A percentile compares a stretch with the other conserved stretches of the same genome.
Conservation (phyloP, 2,888 invertebrate species). For the Dastarcus helophoroides region DNA sequence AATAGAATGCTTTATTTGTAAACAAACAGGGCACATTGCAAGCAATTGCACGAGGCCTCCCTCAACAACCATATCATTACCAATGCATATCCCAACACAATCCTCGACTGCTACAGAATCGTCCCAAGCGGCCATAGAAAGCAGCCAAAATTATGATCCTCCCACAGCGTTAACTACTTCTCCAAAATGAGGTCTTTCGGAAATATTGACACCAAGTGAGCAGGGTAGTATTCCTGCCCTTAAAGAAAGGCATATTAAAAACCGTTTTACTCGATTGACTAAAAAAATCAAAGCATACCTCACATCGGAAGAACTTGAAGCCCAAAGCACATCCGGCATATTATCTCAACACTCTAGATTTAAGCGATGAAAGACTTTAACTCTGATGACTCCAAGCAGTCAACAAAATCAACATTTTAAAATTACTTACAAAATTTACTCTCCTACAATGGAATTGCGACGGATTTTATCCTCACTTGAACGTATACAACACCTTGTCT, state of each 20-base stretch:
- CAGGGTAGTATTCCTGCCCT: too few species aligned
- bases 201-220: slow-evolving; percentile 4
- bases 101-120: too few species aligned
- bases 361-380: slow-evolving; percentile 1
- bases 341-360: slow-evolving; percentile 6
- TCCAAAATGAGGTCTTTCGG: neutral
- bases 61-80: neutral
- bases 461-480: slow-evolving; percentile 9
- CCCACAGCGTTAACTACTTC: neutral
- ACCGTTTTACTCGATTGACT: too few species aligned
- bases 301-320: too few species aligned
- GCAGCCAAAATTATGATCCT: neutral
- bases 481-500: slow-evolving; percentile 9
- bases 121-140: too few species aligned
- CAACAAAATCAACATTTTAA: slow-evolving; percentile 1
- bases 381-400: slow-evolving; percentile 1
- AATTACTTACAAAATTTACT: slow-evolving; percentile 6
- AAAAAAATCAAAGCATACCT: too few species aligned
- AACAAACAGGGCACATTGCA: slow-evolving; percentile 4
- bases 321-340: too few species aligned
- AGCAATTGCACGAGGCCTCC: slow-evolving; percentile 1
- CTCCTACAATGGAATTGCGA: slow-evolving; percentile 12
- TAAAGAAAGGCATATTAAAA: too few species aligned
- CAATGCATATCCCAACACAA: too few species aligned
- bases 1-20: slow-evolving; percentile 6